These are phyloP conservation scores for Hylaeus volcanicus DNA, from an alignment of 1,140 invertebrate species.

Conservation along the genomic window DNA sequence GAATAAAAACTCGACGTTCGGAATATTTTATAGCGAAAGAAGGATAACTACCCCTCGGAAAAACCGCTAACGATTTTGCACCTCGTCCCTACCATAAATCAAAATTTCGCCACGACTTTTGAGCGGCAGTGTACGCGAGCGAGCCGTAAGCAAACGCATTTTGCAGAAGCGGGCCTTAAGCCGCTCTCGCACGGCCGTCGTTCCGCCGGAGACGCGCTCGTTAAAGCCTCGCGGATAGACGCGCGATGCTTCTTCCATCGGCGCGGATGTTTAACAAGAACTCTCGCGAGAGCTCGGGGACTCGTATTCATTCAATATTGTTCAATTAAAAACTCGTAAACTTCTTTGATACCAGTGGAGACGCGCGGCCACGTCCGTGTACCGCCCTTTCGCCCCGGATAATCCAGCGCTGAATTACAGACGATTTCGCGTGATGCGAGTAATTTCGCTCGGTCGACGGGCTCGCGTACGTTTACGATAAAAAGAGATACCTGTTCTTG, in stretches of 20 bases:
- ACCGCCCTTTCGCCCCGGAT: constrained; percentile 27
- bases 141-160: constrained; percentile 63
- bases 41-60: too few species aligned
- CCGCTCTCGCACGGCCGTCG: constrained; percentile 25
- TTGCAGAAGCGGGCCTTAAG: constrained; percentile 49
- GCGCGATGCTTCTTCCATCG: constrained; percentile 5
- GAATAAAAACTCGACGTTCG: too few species aligned
- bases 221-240: constrained; percentile 30
- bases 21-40: too few species aligned
- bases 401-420: constrained; percentile 38
- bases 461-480: not conserved
- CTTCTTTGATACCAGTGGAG: not conserved
- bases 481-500: constrained; percentile 9
- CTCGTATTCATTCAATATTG: constrained; percentile 31
- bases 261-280: constrained; percentile 28
- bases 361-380: not conserved
- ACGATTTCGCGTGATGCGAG: constrained; percentile 48
- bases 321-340: constrained; percentile 39
- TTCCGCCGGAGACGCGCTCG: constrained; percentile 42
- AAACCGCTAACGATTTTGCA: too few species aligned
- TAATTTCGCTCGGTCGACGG: not conserved
- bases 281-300: not conserved
- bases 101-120: too few species aligned
- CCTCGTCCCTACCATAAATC: too few species aligned
- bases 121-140: constrained; percentile 38